These are phyloP conservation scores for Mactromeris polynyma DNA, from an alignment of 2,888 invertebrate genomes.

Conservation along the genomic window DNA sequence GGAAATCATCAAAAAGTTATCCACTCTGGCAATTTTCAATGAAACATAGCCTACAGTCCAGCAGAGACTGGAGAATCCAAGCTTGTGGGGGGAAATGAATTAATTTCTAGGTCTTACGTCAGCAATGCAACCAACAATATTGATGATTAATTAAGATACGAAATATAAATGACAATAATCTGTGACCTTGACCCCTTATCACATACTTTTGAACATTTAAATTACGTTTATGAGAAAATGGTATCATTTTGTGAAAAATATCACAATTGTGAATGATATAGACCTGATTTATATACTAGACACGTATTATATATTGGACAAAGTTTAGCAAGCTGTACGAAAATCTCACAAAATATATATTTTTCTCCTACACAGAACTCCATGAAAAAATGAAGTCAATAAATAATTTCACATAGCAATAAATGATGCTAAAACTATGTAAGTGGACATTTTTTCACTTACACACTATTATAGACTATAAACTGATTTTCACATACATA, in stretches of 20 bases:
- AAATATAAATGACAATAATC: not conserved
- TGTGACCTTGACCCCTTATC: not conserved
- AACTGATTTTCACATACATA: too few species aligned
- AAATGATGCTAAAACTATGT: too few species aligned
- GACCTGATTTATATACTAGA: not conserved
- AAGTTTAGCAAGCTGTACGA: too few species aligned
- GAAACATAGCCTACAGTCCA: not conserved
- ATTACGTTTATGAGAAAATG: not conserved
- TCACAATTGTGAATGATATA: not conserved
- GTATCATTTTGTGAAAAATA: not conserved
- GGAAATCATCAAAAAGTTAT: constrained; percentile 26
- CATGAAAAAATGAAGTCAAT: too few species aligned
- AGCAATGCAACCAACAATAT: not conserved
- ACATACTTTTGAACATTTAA: not conserved
- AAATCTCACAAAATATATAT: too few species aligned
- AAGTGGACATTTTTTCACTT: too few species aligned
- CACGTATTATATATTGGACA: too few species aligned
- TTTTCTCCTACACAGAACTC: too few species aligned
- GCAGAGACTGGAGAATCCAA: not conserved
- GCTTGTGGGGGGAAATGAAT: not conserved
- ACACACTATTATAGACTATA: too few species aligned
- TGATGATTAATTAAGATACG: not conserved
- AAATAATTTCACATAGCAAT: too few species aligned
- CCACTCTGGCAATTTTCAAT: constrained; percentile 1
- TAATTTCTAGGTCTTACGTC: not conserved